Evolutionary conservation across 2,888 invertebrate species (phyloP).

Genomic region (Cephus rjabovi): DNA sequence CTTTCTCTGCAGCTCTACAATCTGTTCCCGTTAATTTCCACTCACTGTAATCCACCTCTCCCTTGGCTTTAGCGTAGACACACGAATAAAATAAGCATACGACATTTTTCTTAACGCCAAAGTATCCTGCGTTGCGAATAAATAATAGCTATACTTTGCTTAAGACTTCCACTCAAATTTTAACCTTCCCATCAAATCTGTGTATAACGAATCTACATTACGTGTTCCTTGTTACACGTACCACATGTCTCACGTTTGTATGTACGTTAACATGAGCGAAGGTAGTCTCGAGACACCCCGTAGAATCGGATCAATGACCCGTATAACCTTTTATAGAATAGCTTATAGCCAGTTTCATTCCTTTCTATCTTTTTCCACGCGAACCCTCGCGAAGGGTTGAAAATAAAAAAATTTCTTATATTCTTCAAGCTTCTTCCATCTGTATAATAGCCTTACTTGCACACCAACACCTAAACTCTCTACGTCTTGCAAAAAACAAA

Average conservation of each 20-base stretch:
- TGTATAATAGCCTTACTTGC: not conserved
- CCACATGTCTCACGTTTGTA: not conserved
- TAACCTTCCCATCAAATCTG: not conserved
- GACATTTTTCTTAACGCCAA: not conserved
- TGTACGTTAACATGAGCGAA: not conserved
- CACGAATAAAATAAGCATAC: not conserved
- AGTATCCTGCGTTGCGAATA: not conserved
- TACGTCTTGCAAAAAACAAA: not conserved
- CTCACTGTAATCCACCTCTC: not conserved
- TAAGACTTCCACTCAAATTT: not conserved
- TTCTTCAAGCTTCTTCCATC: not conserved
- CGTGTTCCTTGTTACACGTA: not conserved
- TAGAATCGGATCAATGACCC: not conserved
- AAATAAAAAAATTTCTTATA: not conserved
- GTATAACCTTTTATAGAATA: not conserved
- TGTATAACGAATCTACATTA: not conserved
- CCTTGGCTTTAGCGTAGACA: not conserved
- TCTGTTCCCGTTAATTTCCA: not conserved
- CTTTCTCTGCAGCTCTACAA: not conserved
- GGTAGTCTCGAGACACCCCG: not conserved
- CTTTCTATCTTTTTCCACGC: not conserved
- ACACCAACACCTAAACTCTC: not conserved
- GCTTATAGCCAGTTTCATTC: not conserved
- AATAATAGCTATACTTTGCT: not conserved
- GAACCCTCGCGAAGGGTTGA: not conserved